These are phyloP conservation scores for Harlomillsia oculata DNA, from an alignment of 1,140 invertebrate species.

Conservation along the genomic window DNA sequence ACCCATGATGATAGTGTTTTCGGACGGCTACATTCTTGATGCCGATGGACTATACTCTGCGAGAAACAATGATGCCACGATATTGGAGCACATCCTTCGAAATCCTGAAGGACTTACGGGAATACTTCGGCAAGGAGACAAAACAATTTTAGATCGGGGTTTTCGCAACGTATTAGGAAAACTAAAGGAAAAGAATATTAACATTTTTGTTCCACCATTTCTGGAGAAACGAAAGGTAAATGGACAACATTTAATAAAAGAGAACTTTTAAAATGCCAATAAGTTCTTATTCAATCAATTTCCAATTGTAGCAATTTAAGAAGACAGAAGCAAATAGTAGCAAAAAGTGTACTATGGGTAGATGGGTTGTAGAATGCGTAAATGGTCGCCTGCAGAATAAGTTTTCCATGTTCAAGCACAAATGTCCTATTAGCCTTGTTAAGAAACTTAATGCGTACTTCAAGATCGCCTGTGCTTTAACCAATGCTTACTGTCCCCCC, in stretches of 20 bases:
- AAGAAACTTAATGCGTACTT: background rate
- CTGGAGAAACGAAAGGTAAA: background rate
- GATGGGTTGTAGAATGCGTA: constrained; percentile 16
- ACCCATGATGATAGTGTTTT: constrained; percentile 14
- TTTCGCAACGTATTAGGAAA: constrained; percentile 1
- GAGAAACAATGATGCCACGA: constrained; percentile 12
- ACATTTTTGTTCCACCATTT: background rate
- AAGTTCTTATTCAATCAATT: background rate
- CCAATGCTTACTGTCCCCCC: background rate
- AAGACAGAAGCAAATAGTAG: background rate
- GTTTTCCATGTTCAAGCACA: constrained; percentile 3
- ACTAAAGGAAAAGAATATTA: background rate
- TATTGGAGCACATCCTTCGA: constrained; percentile 12
- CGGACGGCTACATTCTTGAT: constrained; percentile 15
- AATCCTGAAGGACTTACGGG: background rate
- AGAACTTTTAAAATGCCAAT: background rate
- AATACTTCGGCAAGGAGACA: background rate
- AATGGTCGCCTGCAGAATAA: constrained; percentile 16
- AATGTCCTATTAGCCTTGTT: background rate
- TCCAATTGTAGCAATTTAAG: constrained; percentile 34
- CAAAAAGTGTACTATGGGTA: constrained; percentile 1
- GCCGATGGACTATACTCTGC: background rate
- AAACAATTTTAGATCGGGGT: constrained; percentile 5
- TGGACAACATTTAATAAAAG: background rate
- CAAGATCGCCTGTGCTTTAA: constrained; percentile 2